A percentile compares a stretch with the other conserved stretches of the same genome.
These are phyloP conservation scores for Trichosurus vulpecula DNA, from an alignment of 2,797 vertebrate genomes.

Conservation along the genomic window DNA sequence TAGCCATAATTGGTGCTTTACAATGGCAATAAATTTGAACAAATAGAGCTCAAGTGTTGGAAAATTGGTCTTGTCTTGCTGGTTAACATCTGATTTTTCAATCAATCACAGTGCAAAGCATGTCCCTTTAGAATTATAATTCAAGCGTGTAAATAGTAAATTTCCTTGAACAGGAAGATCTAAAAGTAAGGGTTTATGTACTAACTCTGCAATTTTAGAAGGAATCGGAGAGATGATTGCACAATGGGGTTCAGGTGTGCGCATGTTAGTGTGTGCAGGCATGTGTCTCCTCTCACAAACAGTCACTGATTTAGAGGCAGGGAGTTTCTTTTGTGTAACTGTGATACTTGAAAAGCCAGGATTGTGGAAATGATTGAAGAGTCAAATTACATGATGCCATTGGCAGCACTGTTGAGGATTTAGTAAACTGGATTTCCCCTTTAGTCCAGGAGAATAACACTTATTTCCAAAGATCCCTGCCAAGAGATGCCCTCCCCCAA, in stretches of 20 bases:
- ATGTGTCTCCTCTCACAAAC: neutral
- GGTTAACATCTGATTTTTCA: slow-evolving; percentile 45
- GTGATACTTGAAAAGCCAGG: slow-evolving; percentile 15
- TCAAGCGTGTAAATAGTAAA: slow-evolving; percentile 52
- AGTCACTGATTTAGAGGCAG: neutral
- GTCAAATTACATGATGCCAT: slow-evolving; percentile 9
- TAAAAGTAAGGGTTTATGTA: slow-evolving; percentile 44
- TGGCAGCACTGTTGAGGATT: slow-evolving; percentile 10
- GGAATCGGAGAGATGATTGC: neutral
- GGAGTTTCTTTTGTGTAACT: slow-evolving; percentile 1
- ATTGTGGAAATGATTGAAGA: neutral
- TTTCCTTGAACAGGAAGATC: slow-evolving; percentile 54
- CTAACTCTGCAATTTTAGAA: neutral
- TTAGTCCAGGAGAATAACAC: neutral
- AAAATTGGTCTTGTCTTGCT: slow-evolving; percentile 56
- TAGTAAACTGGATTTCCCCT: neutral
- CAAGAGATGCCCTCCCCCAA: neutral
- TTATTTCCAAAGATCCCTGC: neutral
- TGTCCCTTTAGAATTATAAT: slow-evolving; percentile 71
- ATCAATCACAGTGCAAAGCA: slow-evolving; percentile 60
- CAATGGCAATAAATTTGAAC: slow-evolving; percentile 54
- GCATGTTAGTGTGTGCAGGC: neutral
- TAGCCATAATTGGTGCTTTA: slow-evolving; percentile 61
- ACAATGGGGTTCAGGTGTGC: neutral
- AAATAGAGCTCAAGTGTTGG: slow-evolving; percentile 64